phyloP scores from a whole-genome alignment of 37 sponge, comb jelly and placozoan species.

The Ianthella basta region DNA sequence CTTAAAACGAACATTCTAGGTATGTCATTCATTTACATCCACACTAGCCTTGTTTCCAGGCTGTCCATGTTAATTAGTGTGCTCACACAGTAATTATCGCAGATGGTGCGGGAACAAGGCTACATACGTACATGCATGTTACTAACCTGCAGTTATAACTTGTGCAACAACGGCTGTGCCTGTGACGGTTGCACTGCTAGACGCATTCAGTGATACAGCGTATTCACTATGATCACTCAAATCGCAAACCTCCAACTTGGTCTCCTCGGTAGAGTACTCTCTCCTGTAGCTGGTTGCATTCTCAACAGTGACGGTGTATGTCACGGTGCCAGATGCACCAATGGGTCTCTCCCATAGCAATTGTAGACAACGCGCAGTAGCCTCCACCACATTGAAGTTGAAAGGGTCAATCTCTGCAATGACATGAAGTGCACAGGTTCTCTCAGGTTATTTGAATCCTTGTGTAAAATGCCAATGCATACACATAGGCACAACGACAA shows the following conservation, averaged over 20 bases:
- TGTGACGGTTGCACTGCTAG: background rate
- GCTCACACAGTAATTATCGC: no score
- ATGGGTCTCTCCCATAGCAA: constrained; percentile 15
- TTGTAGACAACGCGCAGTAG: background rate
- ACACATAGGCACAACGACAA: no score
- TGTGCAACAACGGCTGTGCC: background rate
- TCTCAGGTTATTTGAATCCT: no score
- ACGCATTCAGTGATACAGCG: background rate
- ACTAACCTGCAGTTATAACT: background rate
- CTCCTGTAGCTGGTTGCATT: background rate
- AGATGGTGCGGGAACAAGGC: no score
- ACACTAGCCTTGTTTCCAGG: no score
- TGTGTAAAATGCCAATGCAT: no score
- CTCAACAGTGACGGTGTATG: background rate
- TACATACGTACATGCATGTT: background rate
- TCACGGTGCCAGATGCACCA: background rate
- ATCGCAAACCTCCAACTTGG: background rate
- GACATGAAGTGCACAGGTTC: no score
- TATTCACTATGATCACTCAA: background rate
- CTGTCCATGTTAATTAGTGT: no score
- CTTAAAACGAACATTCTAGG: no score
- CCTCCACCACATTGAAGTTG: background rate
- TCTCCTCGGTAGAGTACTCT: background rate
- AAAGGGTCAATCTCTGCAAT: constrained; percentile 17
- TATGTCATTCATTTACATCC: no score